Evolutionary conservation across 2,888 invertebrate genomes (phyloP).

Genomic region (Piscicola geometra): DNA sequence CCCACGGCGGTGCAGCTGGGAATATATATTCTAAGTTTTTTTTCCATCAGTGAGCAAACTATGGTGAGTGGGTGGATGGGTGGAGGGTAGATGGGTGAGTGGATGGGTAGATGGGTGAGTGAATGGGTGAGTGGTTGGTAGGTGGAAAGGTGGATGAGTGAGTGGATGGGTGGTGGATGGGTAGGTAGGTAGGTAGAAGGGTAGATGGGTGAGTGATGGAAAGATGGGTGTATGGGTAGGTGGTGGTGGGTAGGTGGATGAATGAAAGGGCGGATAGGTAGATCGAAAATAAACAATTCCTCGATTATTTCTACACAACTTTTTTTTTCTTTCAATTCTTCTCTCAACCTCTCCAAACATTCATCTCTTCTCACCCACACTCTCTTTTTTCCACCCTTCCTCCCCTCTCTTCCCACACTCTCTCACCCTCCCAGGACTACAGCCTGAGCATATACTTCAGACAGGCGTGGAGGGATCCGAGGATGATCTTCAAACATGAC

Average conservation of each 20-base stretch:
- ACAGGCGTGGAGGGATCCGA: slow-evolving; percentile 42
- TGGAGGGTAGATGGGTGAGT: no score
- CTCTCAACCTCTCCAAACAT: neutral
- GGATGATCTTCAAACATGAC: slow-evolving; percentile 38
- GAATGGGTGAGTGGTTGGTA: no score
- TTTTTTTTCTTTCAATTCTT: slow-evolving; percentile 37
- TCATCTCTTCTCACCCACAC: neutral
- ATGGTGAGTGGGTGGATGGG: slow-evolving; percentile 66
- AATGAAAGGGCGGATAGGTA: no score
- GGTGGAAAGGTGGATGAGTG: no score
- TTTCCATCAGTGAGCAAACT: slow-evolving; percentile 88
- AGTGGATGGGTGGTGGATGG: no score
- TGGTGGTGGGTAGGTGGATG: no score
- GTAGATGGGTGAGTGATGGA: no score
- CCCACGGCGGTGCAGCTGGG: slow-evolving; percentile 48
- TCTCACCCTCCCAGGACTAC: slow-evolving; percentile 37
- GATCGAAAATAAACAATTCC: slow-evolving; percentile 40
- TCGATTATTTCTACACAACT: slow-evolving; percentile 40
- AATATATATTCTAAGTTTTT: slow-evolving; percentile 63
- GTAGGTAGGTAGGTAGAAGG: no score
- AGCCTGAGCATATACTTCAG: slow-evolving; percentile 43
- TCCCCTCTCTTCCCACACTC: no score
- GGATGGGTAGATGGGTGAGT: no score
- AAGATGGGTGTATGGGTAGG: no score
- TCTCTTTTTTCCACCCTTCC: neutral